A percentile compares a stretch with the other conserved stretches of the same genome.
These are phyloP conservation scores for Theonella swinhoei DNA, from an alignment of 37 sponge, comb jelly and placozoan genomes.

Conservation along the genomic window DNA sequence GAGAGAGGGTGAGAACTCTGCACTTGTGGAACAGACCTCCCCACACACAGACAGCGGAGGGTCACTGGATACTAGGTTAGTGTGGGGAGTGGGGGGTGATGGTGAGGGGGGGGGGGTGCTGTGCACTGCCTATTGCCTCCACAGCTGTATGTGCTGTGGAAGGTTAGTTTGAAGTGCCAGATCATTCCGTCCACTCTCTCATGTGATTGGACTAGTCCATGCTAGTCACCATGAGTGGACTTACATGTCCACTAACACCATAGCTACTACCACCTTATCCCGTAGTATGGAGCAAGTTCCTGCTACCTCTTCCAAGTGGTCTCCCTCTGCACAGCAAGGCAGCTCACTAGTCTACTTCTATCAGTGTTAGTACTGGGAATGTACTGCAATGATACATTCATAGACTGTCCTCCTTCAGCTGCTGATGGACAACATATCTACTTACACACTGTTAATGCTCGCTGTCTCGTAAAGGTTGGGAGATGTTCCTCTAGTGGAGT, in stretches of 20 bases:
- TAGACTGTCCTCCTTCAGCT: constrained; percentile 41
- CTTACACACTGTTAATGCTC: constrained; percentile 82
- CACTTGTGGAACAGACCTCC: not conserved
- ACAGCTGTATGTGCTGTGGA: not conserved
- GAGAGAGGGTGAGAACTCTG: not conserved
- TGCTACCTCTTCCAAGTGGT: too few species aligned
- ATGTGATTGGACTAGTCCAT: too few species aligned
- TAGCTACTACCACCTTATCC: too few species aligned
- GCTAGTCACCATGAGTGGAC: too few species aligned
- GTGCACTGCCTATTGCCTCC: not conserved
- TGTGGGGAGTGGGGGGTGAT: not conserved
- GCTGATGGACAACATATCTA: constrained; percentile 92
- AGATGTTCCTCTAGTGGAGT: not conserved
- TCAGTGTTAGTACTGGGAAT: constrained; percentile 5
- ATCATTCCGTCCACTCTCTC: not conserved
- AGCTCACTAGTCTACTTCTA: constrained; percentile 22
- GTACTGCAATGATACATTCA: not conserved
- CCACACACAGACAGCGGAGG: not conserved
- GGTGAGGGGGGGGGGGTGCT: not conserved
- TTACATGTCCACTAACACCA: too few species aligned
- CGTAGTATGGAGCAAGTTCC: not conserved
- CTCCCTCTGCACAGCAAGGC: too few species aligned
- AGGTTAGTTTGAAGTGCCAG: not conserved
- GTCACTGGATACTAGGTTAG: not conserved
- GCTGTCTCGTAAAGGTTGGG: constrained; percentile 69